Percentiles rank a stretch among this genome's conserved stretches.
These are phyloP conservation scores for Amphiura filiformis DNA, from an alignment of 35 echinoderm and acorn worm species.

Conservation along the genomic window DNA sequence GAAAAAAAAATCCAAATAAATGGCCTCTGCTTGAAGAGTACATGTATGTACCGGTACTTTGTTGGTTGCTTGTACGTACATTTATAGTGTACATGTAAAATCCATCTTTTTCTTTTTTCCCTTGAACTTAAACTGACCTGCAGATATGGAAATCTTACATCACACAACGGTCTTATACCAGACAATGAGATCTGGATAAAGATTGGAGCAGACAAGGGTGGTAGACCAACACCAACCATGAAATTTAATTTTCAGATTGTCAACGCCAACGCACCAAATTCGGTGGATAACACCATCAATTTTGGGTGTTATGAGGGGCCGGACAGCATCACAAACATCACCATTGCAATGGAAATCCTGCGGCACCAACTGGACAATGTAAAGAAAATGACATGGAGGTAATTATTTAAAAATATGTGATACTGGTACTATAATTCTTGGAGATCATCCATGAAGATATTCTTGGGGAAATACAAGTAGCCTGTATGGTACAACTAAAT, in stretches of 20 bases:
- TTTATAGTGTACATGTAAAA: too few species aligned
- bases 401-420: neutral
- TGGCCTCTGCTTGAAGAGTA: too few species aligned
- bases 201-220: constrained; percentile 36
- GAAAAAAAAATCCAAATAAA: too few species aligned
- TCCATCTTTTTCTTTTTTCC: too few species aligned
- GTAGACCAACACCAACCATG: neutral
- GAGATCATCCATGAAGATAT: too few species aligned
- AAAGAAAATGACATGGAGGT: neutral
- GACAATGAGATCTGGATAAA: constrained; percentile 38
- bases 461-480: too few species aligned
- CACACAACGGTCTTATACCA: constrained; percentile 23
- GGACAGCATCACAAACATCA: neutral
- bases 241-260: constrained; percentile 35
- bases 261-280: constrained; percentile 27
- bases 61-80: too few species aligned
- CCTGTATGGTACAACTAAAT: too few species aligned
- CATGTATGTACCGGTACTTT: too few species aligned
- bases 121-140: neutral
- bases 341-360: neutral
- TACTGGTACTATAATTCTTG: neutral
- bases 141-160: constrained; percentile 27
- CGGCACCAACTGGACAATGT: neutral
- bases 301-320: constrained; percentile 17
- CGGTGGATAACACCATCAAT: constrained; percentile 1